Evolutionary conservation across 92 coral and sea anemone genomes (phyloP).

Genomic region (Isaurus tuberculatus): DNA sequence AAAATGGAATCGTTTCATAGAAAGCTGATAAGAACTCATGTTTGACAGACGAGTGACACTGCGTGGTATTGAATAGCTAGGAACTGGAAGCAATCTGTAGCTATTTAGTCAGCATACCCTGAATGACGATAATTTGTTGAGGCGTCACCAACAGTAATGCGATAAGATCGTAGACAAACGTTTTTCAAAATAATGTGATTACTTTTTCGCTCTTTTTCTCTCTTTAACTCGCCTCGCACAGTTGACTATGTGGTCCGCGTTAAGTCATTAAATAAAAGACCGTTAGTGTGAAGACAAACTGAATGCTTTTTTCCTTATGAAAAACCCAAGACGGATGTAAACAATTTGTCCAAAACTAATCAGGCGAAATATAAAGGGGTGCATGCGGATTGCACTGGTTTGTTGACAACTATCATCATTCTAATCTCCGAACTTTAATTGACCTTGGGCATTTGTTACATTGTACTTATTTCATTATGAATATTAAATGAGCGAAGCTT

Average conservation of each 20-base stretch:
- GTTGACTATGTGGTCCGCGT: too few species aligned
- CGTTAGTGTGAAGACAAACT: slow-evolving; percentile 3
- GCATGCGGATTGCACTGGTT: slow-evolving; percentile 2
- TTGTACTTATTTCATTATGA: not conserved
- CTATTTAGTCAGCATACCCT: not conserved
- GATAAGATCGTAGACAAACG: not conserved
- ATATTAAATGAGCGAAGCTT: not conserved
- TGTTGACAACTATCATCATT: slow-evolving; percentile 33
- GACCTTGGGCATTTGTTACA: not conserved
- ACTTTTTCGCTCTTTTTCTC: not conserved
- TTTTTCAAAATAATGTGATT: not conserved
- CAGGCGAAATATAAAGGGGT: not conserved
- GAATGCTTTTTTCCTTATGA: not conserved
- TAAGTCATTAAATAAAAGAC: not conserved
- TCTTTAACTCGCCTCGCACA: not conserved
- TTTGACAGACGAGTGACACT: slow-evolving; percentile 9
- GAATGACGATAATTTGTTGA: not conserved
- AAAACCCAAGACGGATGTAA: slow-evolving; percentile 4
- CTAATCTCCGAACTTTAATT: slow-evolving; percentile 3
- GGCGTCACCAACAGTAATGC: slow-evolving; percentile 30
- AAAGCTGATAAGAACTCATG: slow-evolving; percentile 7
- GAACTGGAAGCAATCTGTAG: slow-evolving; percentile 22
- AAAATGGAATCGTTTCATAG: not conserved
- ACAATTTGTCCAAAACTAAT: slow-evolving; percentile 4
- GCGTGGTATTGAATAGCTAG: slow-evolving; percentile 35